Evolutionary conservation across 2,888 invertebrate species (phyloP).

Genomic region (Deroplatys truncata): DNA sequence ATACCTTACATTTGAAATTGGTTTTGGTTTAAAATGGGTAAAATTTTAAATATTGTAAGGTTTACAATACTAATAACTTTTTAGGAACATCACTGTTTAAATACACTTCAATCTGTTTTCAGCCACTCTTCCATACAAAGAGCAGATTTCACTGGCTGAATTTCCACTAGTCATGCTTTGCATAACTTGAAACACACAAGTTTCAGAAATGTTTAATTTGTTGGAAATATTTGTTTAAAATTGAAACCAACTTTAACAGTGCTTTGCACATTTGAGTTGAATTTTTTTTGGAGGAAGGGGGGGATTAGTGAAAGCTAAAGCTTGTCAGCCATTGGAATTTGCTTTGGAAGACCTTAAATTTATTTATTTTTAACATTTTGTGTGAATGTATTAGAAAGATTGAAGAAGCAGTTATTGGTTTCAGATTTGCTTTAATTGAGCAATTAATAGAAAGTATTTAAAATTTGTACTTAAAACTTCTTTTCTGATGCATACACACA

Average conservation of each 20-base stretch:
- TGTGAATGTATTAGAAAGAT: neutral
- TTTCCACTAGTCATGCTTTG: neutral
- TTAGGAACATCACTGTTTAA: neutral
- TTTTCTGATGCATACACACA: neutral
- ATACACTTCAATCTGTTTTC: neutral
- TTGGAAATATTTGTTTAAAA: too few relatives aligned
- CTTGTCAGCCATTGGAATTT: neutral
- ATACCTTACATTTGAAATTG: neutral
- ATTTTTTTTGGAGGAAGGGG: too few relatives aligned
- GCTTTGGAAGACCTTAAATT: neutral
- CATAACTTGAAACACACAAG: too few relatives aligned
- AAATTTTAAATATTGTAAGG: neutral
- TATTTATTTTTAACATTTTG: neutral
- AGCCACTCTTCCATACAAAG: neutral
- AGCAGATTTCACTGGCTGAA: neutral
- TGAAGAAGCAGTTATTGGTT: too few relatives aligned
- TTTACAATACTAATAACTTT: neutral
- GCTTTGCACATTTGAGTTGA: too few relatives aligned
- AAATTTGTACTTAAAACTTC: neutral
- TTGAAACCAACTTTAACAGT: too few relatives aligned
- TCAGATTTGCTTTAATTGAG: too few relatives aligned
- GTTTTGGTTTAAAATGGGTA: neutral
- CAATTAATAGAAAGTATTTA: neutral
- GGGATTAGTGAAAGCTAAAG: neutral
- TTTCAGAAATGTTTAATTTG: too few relatives aligned